Base-by-base conservation (phyloP, 2,113 vertebrate genomes). In the Nerophis lumbriciformis region DNA sequence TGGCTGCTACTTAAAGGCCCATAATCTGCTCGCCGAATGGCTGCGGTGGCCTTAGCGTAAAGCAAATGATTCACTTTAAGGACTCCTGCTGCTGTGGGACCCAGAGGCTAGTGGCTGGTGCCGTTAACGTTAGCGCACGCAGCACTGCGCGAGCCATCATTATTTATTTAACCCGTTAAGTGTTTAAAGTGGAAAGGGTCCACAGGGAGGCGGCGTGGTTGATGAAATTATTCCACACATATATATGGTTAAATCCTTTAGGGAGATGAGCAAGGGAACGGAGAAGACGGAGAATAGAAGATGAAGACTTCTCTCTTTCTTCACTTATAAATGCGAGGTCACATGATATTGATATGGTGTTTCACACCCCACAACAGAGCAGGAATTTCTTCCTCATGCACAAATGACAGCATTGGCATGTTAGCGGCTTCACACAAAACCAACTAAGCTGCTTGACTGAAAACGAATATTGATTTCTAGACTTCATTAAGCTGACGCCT, bases 121-220 rank as follows among this genome's bases (percentile, higher is more conserved):
- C 74, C 82, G 73, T 83, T 87, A 82, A 81, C 76, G 50, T 72
- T 75, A 68, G 71, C 67, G 65, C 72, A 78, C 69, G 64, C 52
- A 64, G 80, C 28, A 59, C 66, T 21, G 59, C 66, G 69, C 38
- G 80, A 82, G 83, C 81, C 88, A 81, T 91, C 86, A 93, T 94
- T 92, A 93, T 92, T 94, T 93, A 95, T 94, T 95, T 94, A 95
- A 88, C 88, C 90, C 85, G 85, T 91, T 91, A 92, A 91, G 88
- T 89, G 90, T 91, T 92, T 92, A 91, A 92, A 92, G 90, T 86
- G 85, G 83, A 88, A 75, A 69, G 83, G 83, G 82, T 85, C 90
- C 83, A 67, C 61, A 42, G 90, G 90, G 91, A 90, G 65, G 64
- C 66, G 69, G 73, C 73, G 60, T 73, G 81, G 82, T 79, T 88